Evolutionary conservation across 2,888 invertebrate species (phyloP), one percentile per base, ranked within the genome.

Genomic region (Glyphotaelius pellucidus): DNA sequence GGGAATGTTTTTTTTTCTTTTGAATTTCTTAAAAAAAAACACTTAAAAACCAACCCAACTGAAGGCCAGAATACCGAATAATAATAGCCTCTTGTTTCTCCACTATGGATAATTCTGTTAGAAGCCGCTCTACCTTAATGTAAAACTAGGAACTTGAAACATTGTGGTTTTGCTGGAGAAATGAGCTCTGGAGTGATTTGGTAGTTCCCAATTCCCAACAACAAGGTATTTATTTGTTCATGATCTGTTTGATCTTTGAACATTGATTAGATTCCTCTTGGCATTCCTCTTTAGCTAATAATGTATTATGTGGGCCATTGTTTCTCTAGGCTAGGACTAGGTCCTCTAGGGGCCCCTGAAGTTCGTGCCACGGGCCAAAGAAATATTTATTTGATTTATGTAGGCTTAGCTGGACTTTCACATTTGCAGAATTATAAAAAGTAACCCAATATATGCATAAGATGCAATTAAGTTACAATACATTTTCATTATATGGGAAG

Each of bases 231-330:
- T 31, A 38, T n/a, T 83, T 32, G 83, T 83, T 25, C 83, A 38
- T 83, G 83, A 83, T 83, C 83, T 31, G 83, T 38, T 38, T 83
- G 83, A 32, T 35, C 83, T 83, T 83, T 83, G 83, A 83, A 83
- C 35, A 83, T 83, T 83, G 32, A 83, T 83, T 67, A 67, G 67
- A 67, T n/a, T 67, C 67, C 67, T 67, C n/a, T 25, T 67, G 67
- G 67, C 67, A 67, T 67, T 67, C n/a, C 67, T 67, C 67, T 25
- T 67, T 67, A 67, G 25, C 67, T n/a, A 67, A 67, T 67, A 67
- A 67, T 67, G 67, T 67, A 67, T n/a, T 67, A 67, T 67, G 25
- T 67, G 5, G 9, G 67, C 25, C 9, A 25, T 67, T 67, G 67
- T 67, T 67, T n/a, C 67, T 67, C 9, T 9, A n/a, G n/a, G n/a